Conservation (phyloP, 2,888 invertebrate genomes). For the Isoperla grammatica region DNA sequence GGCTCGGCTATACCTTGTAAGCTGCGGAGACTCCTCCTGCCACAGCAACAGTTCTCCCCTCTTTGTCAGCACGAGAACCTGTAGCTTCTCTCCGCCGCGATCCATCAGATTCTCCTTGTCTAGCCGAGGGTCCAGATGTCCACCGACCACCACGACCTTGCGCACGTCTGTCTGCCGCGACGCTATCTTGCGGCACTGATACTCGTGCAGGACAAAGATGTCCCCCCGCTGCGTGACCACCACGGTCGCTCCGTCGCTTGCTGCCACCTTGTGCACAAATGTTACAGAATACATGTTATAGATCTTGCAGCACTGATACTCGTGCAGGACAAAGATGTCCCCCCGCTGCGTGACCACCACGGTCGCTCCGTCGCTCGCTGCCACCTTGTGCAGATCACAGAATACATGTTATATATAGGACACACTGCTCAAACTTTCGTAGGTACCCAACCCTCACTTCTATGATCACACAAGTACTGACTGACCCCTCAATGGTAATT, state of each 20-base stretch:
- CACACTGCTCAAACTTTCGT: too few species aligned
- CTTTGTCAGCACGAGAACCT: conserved; percentile 55
- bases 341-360: conserved; percentile 59
- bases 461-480: too few species aligned
- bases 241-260: conserved; percentile 63
- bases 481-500: too few species aligned
- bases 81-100: conserved; percentile 49
- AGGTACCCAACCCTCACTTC: too few species aligned
- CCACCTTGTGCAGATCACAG: conserved; percentile 44
- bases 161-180: conserved; percentile 38
- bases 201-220: conserved; percentile 63
- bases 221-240: conserved; percentile 60
- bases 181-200: conserved; percentile 62
- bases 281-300: too few species aligned
- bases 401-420: too few species aligned
- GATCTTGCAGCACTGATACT: conserved; percentile 65
- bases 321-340: conserved; percentile 64
- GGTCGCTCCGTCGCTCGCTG: conserved; percentile 62
- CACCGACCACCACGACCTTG: conserved; percentile 46
- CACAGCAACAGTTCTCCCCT: conserved; percentile 61
- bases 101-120: conserved; percentile 43
- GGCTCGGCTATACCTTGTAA: too few species aligned
- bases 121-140: conserved; percentile 46
- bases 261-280: conserved; percentile 46
- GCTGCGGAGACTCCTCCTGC: conserved; percentile 54